These are phyloP conservation scores for Amazona guildingii DNA, from an alignment of 2,113 vertebrate genomes.

Conservation along the genomic window DNA sequence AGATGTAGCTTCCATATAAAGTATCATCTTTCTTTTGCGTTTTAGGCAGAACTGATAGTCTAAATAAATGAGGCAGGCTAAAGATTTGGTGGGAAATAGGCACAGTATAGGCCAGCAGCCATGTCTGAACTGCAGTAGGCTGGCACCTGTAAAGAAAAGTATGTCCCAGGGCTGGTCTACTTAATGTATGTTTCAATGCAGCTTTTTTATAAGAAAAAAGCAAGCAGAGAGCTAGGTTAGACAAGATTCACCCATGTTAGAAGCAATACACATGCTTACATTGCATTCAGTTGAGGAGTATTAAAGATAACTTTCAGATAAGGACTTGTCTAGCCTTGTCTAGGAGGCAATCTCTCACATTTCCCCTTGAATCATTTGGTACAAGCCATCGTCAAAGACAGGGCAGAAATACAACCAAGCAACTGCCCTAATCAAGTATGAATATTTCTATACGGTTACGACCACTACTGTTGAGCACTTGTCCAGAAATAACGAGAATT, in stretches of 20 bases:
- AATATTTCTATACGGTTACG: neutral
- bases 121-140: neutral
- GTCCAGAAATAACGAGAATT: slow-evolving; percentile 31
- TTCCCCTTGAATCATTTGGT: neutral
- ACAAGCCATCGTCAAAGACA: neutral
- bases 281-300: neutral
- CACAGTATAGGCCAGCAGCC: neutral
- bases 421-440: neutral
- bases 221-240: neutral
- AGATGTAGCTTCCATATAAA: neutral
- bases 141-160: neutral
- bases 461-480: neutral
- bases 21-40: neutral
- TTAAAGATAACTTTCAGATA: neutral
- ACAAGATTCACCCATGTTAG: neutral
- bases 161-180: neutral
- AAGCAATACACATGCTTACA: neutral
- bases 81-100: neutral
- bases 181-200: neutral
- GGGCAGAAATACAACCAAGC: neutral
- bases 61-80: neutral
- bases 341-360: neutral
- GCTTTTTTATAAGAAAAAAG: neutral
- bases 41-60: neutral
- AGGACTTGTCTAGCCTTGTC: neutral